phyloP scores from a whole-genome alignment of 2,888 invertebrate species.

The Hedychridium roseum region DNA sequence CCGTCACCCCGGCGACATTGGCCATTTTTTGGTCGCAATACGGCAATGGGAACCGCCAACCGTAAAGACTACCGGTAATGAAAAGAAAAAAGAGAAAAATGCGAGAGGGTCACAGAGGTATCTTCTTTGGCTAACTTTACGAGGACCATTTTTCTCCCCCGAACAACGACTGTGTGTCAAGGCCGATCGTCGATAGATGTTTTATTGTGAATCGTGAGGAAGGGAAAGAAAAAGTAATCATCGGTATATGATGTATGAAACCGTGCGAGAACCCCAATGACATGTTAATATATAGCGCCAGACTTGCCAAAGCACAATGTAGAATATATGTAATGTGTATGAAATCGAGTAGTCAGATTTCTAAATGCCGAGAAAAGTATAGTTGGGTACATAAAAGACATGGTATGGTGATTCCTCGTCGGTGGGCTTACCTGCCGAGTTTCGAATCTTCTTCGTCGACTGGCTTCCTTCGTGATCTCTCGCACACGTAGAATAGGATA shows the following conservation, averaged over 20 bases:
- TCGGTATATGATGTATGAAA: slow-evolving; percentile 9
- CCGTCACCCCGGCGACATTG: slow-evolving; percentile 63
- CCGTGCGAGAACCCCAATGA: slow-evolving; percentile 47
- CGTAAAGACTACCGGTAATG: slow-evolving; percentile 80
- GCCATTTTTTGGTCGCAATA: slow-evolving; percentile 92
- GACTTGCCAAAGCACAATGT: slow-evolving; percentile 62
- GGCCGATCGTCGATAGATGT: background rate
- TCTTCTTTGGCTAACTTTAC: slow-evolving; percentile 10
- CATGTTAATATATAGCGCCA: slow-evolving; percentile 54
- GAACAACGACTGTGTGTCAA: background rate
- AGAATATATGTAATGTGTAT: slow-evolving; percentile 33
- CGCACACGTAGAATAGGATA: slow-evolving; percentile 63
- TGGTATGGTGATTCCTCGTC: background rate
- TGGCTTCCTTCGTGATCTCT: slow-evolving; percentile 70
- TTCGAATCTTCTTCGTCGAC: slow-evolving; percentile 84
- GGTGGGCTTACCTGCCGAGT: slow-evolving; percentile 77
- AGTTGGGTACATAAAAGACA: background rate
- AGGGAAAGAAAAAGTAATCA: slow-evolving; percentile 7
- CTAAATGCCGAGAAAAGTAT: slow-evolving; percentile 24
- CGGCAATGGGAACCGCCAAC: slow-evolving; percentile 96
- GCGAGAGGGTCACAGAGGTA: slow-evolving; percentile 37
- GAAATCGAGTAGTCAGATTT: slow-evolving; percentile 25
- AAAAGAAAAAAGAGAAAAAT: slow-evolving; percentile 50
- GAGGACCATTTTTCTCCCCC: background rate
- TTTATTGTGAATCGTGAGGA: background rate